Base-by-base conservation (phyloP, 2,888 invertebrate species). In the Xestia c-nigrum region DNA sequence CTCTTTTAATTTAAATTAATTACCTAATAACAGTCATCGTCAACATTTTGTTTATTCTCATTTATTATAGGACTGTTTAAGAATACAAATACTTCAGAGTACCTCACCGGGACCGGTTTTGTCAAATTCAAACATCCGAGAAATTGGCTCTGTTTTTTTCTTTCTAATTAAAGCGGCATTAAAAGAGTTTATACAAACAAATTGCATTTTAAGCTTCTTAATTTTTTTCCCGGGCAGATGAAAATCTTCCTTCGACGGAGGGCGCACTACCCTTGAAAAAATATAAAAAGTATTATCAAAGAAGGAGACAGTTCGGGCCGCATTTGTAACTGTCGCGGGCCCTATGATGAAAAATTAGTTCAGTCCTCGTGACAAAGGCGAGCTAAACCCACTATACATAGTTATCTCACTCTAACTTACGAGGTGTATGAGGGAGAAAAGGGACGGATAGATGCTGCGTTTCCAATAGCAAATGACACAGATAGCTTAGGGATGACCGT, bases 291-390 rank as follows among this genome's bases (percentile, higher is more conserved):
- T 97, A 97, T 96, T 97, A 97, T 96, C 96, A 96, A 97, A 97
- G 97, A 96, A 96, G 94, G 94, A 96, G 97, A 97, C 97, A 96
- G 96, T 97, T 97, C 95, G 96, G 94, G 94, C 92, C 92, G 92
- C 96, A 97, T 97, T 97, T 97, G 96, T 97, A 94, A 96, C 96
- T 97, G 97, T 97, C 97, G 94, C 91, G 94, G 94, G 94, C 95
- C 95, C 97, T 97, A 97, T 97, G 96, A 97, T 97, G 97, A 97
- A 97, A 97, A 97, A 97, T 97, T 97, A 96, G 96, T 95, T 95
- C 96, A 95, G 95, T 95, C 95, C 93, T 95, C 94, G 94, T 96
- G 95, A 96, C 96, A 96, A 96, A 96, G 95, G 95, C 95, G 93
- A 94, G 95, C 95, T 95, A 96, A 95, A 94, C 96, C 94, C 93